Conservation (phyloP, 2,113 vertebrate genomes). For the Brachypodius melanocephalos region DNA sequence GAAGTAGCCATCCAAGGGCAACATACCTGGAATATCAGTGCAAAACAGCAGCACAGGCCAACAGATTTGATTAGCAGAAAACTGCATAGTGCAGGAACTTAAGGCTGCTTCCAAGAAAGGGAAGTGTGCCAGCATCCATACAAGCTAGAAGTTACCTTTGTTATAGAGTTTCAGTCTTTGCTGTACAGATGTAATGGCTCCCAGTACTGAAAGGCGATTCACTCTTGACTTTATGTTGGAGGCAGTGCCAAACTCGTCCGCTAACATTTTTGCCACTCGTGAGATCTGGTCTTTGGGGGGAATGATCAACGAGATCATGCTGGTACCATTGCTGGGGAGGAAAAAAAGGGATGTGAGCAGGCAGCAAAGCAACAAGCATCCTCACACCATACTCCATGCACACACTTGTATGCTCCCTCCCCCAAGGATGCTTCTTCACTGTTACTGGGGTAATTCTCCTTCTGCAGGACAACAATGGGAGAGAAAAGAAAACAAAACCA, state of each 20-base stretch:
- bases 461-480: background rate
- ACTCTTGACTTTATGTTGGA: constrained; percentile 99
- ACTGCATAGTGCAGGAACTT: background rate
- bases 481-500: background rate
- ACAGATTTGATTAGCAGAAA: constrained; percentile 22
- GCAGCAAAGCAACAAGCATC: background rate
- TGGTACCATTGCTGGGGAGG: constrained; percentile 92
- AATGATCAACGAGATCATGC: constrained; percentile 99
- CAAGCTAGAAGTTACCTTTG: constrained; percentile 83
- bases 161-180: constrained; percentile 99
- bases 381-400: background rate
- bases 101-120: constrained; percentile 16
- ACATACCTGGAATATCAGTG: background rate
- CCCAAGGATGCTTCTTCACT: background rate
- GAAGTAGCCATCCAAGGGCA: background rate
- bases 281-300: constrained; percentile 99
- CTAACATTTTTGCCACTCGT: constrained; percentile 99
- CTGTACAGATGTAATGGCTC: constrained; percentile 99
- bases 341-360: background rate
- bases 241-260: constrained; percentile 97
- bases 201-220: constrained; percentile 97
- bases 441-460: background rate
- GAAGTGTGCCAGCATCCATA: constrained; percentile 30
- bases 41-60: constrained; percentile 19
- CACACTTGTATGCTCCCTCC: background rate